Evolutionary conservation across 1,140 invertebrate species (phyloP), one percentile per base, ranked within the genome.

Genomic region (Orchestia grillus): DNA sequence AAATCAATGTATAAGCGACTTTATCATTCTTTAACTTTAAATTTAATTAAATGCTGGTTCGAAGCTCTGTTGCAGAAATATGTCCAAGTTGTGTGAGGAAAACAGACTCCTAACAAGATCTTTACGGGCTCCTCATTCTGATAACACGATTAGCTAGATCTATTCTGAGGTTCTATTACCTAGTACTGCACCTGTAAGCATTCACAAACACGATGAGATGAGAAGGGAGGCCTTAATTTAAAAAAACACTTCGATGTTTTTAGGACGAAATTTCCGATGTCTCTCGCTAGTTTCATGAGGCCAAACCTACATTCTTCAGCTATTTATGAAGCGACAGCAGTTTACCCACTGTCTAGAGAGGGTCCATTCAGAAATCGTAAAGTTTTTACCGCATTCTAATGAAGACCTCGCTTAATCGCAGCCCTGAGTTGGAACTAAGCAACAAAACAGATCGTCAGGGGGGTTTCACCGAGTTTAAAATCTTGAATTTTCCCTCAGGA

Each of bases 371-470:
- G 44, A 91, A 91, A 44, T 43, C 88, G 88, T 91, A 91, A 91
- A 91, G 88, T 91, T 91, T 91, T 91, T 91, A 91, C 88, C 41
- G 44, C 88, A 91, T 91, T 91, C 88, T 91, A 91, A 91, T 91
- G 88, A 91, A 91, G 88, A 42, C 8, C 28, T 77, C 28, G 62
- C 28, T 77, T 77, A 77, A 36, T 77, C 62, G 62, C 28, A 3
- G 28, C 15, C 3, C 11, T 77, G 28, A 77, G 15, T 77, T 36
- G 11, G 36, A 77, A 36, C 11, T 77, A 28, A 77, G 28, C 62
- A 3, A 3, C 62, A 15, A 1, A 77, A 15, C 11, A 77, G 28
- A 77, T 3, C 28, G 11, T 77, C 62, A 77, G 3, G 11, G 62
- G 28, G 36, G 62, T 77, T 36, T 77, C 62, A 77, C 28, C 28